Conservation (phyloP, 1,140 invertebrate genomes). For the Phthorimaea operculella region DNA sequence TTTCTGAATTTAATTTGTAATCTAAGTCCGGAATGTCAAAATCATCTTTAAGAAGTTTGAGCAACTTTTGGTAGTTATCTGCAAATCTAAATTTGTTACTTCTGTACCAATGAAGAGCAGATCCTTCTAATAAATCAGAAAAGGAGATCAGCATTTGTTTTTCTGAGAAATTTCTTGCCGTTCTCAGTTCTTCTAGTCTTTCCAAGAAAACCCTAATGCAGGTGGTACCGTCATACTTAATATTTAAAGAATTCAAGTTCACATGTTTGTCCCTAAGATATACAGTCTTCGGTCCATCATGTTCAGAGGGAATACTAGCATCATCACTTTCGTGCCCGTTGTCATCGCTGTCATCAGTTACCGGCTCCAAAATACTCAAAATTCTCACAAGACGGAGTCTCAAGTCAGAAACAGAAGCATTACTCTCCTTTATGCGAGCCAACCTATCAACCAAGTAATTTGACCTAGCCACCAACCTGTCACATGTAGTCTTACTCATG, state of each 20-base stretch:
- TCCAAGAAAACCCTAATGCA: not conserved
- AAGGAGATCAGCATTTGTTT: not conserved
- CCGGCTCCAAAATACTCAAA: too few species aligned
- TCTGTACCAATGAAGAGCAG: not conserved
- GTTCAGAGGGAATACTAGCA: too few species aligned
- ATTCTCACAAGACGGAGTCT: too few species aligned
- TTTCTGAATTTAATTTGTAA: not conserved
- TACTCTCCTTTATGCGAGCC: too few species aligned
- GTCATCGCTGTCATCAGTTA: too few species aligned
- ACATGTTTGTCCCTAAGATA: too few species aligned
- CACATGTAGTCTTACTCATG: too few species aligned
- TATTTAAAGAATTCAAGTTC: constrained; percentile 4
- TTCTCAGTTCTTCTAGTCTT: constrained; percentile 1
- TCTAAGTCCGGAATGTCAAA: constrained; percentile 7
- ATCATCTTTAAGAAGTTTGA: not conserved
- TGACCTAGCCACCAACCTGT: too few species aligned
- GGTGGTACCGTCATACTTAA: not conserved
- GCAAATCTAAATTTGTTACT: not conserved
- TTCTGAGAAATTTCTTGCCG: not conserved
- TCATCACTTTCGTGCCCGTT: too few species aligned
- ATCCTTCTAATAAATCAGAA: not conserved
- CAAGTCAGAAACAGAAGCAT: too few species aligned
- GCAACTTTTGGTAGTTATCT: not conserved
- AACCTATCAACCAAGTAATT: too few species aligned
- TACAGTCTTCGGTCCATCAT: too few species aligned